These are phyloP conservation scores for Galerucella pusilla DNA, from an alignment of 2,888 invertebrate species.

Conservation along the genomic window DNA sequence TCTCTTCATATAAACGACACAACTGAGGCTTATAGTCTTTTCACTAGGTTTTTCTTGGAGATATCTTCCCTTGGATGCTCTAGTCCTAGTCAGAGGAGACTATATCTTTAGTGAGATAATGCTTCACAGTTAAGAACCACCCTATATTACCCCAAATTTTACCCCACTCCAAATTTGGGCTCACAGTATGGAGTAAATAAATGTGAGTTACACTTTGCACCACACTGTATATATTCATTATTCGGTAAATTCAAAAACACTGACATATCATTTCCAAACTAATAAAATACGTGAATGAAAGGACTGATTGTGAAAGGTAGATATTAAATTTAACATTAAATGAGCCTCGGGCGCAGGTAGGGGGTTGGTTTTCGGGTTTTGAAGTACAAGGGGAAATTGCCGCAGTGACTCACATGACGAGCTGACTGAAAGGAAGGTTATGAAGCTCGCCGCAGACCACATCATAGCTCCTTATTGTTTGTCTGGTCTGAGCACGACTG, in stretches of 20 bases:
- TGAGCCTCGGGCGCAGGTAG: slow-evolving; percentile 30
- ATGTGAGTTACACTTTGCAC: too few species aligned
- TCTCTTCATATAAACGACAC: too few species aligned
- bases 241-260: slow-evolving; percentile 26
- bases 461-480: slow-evolving; percentile 62
- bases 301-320: slow-evolving; percentile 42
- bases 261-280: slow-evolving; percentile 18
- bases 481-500: slow-evolving; percentile 51
- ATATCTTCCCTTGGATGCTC: too few species aligned
- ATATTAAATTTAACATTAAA: slow-evolving; percentile 43
- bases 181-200: too few species aligned
- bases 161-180: too few species aligned
- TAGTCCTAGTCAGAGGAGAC: too few species aligned
- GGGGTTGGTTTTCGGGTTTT: slow-evolving; percentile 5
- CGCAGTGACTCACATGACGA: slow-evolving; percentile 53
- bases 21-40: too few species aligned
- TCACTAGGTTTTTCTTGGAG: too few species aligned
- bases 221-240: neutral
- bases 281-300: slow-evolving; percentile 20
- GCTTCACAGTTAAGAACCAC: too few species aligned
- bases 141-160: too few species aligned
- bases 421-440: slow-evolving; percentile 61
- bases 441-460: slow-evolving; percentile 62
- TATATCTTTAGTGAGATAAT: too few species aligned
- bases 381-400: slow-evolving; percentile 20